A percentile compares a stretch with the other conserved stretches of the same genome.
phyloP scores from a whole-genome alignment of 2,113 vertebrate genomes.

The Sylvia atricapilla region DNA sequence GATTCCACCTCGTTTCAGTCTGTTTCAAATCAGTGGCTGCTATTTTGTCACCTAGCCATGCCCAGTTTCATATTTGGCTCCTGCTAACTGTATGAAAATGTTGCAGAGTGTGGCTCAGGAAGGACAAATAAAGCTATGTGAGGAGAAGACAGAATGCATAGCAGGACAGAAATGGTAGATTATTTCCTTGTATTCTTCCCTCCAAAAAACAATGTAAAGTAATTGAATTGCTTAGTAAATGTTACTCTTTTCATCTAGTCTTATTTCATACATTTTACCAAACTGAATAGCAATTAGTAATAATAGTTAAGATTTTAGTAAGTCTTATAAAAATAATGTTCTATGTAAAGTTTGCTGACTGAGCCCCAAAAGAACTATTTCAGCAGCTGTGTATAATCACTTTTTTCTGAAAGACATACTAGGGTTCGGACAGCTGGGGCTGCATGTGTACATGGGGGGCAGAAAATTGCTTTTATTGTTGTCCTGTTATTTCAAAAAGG shows the following conservation, averaged over 20 bases:
- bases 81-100: background rate
- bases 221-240: background rate
- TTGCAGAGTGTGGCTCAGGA: background rate
- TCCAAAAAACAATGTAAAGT: background rate
- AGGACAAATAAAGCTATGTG: background rate
- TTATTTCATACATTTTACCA: background rate
- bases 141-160: background rate
- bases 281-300: background rate
- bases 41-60: background rate
- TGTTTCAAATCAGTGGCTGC: background rate
- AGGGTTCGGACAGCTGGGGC: background rate
- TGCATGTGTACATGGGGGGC: background rate
- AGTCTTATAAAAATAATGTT: background rate
- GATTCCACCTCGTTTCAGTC: background rate
- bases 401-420: background rate
- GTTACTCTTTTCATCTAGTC: background rate
- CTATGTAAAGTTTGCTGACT: background rate
- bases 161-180: background rate
- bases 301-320: background rate
- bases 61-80: background rate
- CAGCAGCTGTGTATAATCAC: background rate
- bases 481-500: background rate
- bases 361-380: background rate
- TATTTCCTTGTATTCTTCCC: background rate
- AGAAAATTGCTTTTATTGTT: conserved; percentile 17